Base-by-base conservation (phyloP, 2,888 invertebrate genomes). In the Acanthoscelides obtectus region DNA sequence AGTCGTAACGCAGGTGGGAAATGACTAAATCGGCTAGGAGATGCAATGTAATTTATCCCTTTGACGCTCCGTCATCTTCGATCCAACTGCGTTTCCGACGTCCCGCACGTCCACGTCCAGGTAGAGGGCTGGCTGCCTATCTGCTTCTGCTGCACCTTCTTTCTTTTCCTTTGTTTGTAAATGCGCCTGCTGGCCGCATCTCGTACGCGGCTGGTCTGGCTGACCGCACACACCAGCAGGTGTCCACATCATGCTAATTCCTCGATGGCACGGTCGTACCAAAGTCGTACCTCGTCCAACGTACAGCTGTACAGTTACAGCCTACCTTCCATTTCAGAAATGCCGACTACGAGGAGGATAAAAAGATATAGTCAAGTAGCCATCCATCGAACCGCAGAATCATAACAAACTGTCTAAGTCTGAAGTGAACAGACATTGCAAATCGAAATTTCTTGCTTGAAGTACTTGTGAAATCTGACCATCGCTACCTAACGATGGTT, bases 121-220 rank as follows among this genome's bases (percentile, higher is more conserved):
- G 69, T 71, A 71, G 69, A 71, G 71, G 73, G 73, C 71, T 70
- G 73, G n/a, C n/a, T n/a, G n/a, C n/a, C 70, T 68, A 66, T 71
- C 71, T 70, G 69, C 66, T 73, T 25, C 69, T n/a, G n/a, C n/a
- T 71, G 73, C 73, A 69, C 68, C 71, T 70, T 73, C 68, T 64
- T 70, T 71, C 71, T 27, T 45, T 65, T 69, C 64, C 21, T 25
- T 67, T 67, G 67, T 67, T 69, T 65, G 63, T 64, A 20, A 20
- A 20, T 65, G 45, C 45, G 45, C n/a, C n/a, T n/a, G n/a, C n/a
- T n/a, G n/a, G n/a, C n/a, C n/a, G n/a, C 45, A 45, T 45, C 45
- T 45, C 45, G 45, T 45, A 17, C 45, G 45, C 45, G 45, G 45
- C 45, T 45, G 45, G 17, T 17, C 45, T 17, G 45, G 45, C 45